These are phyloP conservation scores for Athene noctua DNA, from an alignment of 2,113 vertebrate genomes.

Conservation along the genomic window DNA sequence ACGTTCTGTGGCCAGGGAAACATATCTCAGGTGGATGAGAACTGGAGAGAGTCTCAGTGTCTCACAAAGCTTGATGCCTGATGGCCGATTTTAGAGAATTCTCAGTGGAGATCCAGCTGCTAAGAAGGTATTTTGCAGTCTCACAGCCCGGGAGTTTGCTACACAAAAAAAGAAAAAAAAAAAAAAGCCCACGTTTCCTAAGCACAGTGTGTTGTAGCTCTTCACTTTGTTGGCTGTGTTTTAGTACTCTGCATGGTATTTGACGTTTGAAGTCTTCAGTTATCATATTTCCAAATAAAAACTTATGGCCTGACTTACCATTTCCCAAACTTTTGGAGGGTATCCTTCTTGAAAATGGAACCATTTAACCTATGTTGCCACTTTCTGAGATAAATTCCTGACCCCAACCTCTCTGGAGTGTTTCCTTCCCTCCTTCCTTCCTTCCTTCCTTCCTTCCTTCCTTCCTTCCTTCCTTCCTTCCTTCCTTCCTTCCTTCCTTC, in stretches of 20 bases:
- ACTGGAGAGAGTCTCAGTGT: not conserved
- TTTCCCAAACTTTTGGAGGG: not conserved
- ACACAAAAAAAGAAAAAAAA: not conserved
- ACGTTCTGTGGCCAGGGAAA: not conserved
- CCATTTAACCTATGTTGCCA: not conserved
- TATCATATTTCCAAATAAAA: not conserved
- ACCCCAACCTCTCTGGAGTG: not conserved
- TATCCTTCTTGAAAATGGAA: not conserved
- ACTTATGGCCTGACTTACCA: not conserved
- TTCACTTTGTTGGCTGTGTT: not conserved
- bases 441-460: too few relatives aligned
- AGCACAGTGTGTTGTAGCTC: not conserved
- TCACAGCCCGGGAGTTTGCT: not conserved
- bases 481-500: too few relatives aligned
- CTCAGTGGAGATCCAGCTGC: not conserved
- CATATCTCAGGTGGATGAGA: not conserved
- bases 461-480: too few relatives aligned
- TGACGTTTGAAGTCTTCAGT: not conserved
- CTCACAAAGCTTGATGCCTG: not conserved
- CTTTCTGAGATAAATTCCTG: not conserved
- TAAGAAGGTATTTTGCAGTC: not conserved
- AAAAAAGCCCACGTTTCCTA: not conserved
- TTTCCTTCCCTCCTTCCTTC: not conserved
- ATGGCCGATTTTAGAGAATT: not conserved
- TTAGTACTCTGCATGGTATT: not conserved